Conservation (phyloP, 2,888 invertebrate species). For the Caenorhabditis imperialis region DNA sequence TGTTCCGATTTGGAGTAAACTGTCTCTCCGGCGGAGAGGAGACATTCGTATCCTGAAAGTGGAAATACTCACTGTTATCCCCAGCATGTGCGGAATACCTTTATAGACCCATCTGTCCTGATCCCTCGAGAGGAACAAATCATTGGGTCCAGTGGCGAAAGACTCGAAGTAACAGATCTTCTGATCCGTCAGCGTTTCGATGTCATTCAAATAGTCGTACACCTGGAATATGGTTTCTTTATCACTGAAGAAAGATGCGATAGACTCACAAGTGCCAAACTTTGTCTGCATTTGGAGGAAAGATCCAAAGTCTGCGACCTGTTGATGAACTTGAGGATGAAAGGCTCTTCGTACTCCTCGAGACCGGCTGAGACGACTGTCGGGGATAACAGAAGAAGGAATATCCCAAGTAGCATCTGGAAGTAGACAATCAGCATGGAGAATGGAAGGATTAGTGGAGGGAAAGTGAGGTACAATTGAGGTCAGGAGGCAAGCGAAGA, state of each 20-base stretch:
- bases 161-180: slow-evolving; percentile 73
- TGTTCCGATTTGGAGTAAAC: slow-evolving; percentile 75
- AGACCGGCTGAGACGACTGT: slow-evolving; percentile 40
- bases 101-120: slow-evolving; percentile 77
- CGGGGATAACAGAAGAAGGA: slow-evolving; percentile 42
- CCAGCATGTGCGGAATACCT: too few relatives aligned
- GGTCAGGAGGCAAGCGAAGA: slow-evolving; percentile 34
- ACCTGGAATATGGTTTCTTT: slow-evolving; percentile 57
- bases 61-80: slow-evolving; percentile 14
- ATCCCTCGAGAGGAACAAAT: slow-evolving; percentile 65
- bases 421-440: neutral
- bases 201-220: slow-evolving; percentile 69
- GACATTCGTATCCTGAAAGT: slow-evolving; percentile 67
- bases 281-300: slow-evolving; percentile 61
- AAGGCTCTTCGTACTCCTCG: slow-evolving; percentile 57
- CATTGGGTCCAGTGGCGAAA: slow-evolving; percentile 69
- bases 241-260: neutral
- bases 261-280: slow-evolving; percentile 63
- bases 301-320: slow-evolving; percentile 58
- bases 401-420: slow-evolving; percentile 48
- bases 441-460: slow-evolving; percentile 10
- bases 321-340: slow-evolving; percentile 60
- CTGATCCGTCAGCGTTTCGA: slow-evolving; percentile 72
- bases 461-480: slow-evolving; percentile 49
- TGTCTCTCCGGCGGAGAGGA: slow-evolving; percentile 76